Evolutionary conservation across 2,797 vertebrate species (phyloP), one percentile per base, ranked within the genome.

Genomic region (Atherinosoma microstoma): DNA sequence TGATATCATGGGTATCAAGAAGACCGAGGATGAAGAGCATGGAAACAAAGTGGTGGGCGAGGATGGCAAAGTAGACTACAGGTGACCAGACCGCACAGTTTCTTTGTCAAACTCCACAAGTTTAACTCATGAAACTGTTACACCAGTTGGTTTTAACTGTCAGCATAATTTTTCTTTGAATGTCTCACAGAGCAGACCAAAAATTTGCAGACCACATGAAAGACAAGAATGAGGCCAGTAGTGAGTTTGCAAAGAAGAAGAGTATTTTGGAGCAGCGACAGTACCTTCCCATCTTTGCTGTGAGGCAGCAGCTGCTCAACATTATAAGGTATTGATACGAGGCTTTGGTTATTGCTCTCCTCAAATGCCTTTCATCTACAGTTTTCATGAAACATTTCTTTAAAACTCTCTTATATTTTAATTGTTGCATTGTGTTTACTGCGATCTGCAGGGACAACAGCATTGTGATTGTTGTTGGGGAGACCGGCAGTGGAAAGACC

Each of bases 121-220:
- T 32, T 58, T 34, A 38, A 65, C 16, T 36, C 0, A 0, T n/a
- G 18, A 3, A 61, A 22, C 11, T 32, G 6, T 15, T 12, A 16
- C 49, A 3, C 61, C 5, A 24, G 6, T 56, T 69, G 66, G n/a
- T 66, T 32, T 67, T 30, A 51, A 54, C 16, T 15, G 20, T 24
- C 0, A 15, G 30, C 22, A 70, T 45, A 0, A 30, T 15, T 32
- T 34, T n/a, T 9, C 3, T 49, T 53, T 38, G 6, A 1, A 51
- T 73, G 22, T 4, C 8, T 75, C 32, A 60, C 80, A 99, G 98
- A 92, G 91, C 98, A 0, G 98, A 99, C 75, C 98, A 99, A 92
- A 99, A 99, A 87, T 99, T 99, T 94, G 98, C 98, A 0, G 96
- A 99, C 81, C 98, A 99, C 86, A 98, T 99, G 98, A 98, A 96